Evolutionary conservation across 2,797 vertebrate species (phyloP), one percentile per base, ranked within the genome.

Genomic region (Cossypha niveicapilla): DNA sequence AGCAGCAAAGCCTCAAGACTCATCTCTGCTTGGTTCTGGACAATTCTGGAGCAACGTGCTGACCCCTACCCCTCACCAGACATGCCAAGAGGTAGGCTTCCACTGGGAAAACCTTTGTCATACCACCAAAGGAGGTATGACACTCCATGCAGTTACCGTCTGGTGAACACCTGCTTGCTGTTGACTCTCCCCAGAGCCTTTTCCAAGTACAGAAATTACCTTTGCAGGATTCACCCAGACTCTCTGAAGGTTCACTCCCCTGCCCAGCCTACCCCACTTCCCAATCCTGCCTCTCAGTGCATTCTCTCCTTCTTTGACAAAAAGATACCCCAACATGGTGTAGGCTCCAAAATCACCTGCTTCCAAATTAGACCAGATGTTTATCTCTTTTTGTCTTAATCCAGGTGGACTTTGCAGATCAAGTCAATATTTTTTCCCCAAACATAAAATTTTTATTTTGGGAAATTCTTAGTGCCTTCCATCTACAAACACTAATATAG

Each of bases 381-480:
- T 91, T 39, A 13, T 16, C 53, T 92, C 21, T 44, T 76, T 37
- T 71, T 50, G 10, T 8, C 56, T 81, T 45, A 87, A n/a, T 54
- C 25, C 72, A 32, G 23, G 6, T 54, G 34, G 22, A 41, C 35
- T 83, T 54, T 14, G 21, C 32, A 50, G 18, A 72, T 72, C 10
- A 44, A 56, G 56, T 6, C 0, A 0, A 27, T 18, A 23, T 13
- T 15, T 30, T 18, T 32, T 4, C 1, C 1, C 3, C 23, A 1
- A 41, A 51, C 4, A 39, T 35, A 51, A 51, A 32, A 23, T 10
- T 80, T 23, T 84, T 73, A 53, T 73, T 82, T 90, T 11, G 35
- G 32, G 65, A 85, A 80, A 68, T 82, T 76, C 41, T 73, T 54
- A 39, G 25, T 61, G 42, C 8, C 5, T 60, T 90, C 34, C 18